Evolutionary conservation across 2,113 vertebrate genomes (phyloP), one percentile per base, ranked within the genome.

Genomic region (Sapayoa aenigma): DNA sequence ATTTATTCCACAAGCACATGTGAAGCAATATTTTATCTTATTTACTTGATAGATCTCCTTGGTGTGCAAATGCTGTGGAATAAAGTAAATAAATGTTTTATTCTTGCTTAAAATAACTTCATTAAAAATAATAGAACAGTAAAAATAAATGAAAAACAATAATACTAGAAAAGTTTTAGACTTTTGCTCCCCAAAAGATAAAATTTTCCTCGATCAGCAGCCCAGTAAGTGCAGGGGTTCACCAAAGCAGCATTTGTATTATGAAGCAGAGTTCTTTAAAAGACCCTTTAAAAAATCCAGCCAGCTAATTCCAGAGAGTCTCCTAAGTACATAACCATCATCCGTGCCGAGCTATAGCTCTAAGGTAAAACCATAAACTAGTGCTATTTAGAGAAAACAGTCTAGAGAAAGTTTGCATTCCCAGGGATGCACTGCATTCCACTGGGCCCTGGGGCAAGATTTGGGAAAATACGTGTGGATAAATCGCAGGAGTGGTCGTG

Each of bases 391-490:
- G 33, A 66, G 35, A 68, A 65, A 76, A 28, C 2, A 12, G 27
- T 14, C 35, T 52, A 76, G 58, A 52, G 80, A 50, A 4, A 9
- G 28, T 37, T 92, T 78, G 27, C 69, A 44, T 44, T 75, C 37
- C 12, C 14, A 73, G 56, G 9, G 15, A 30, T 33, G 42, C 33
- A 27, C 42, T 46, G 76, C 63, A 56, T 60, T 65, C 44, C 50
- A 6, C 33, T 11, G 25, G 13, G 53, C 12, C 12, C 33, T 16
- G 27, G 20, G 47, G 31, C 19, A 52, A 14, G 12, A 13, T 1
- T 1, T 76, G 63, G 28, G 21, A 52, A 20, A 10, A 17, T 7
- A 14, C 0, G 5, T 0, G 1, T 7, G 65, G 56, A 27, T 30
- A 4, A 7, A 6, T 9, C 33, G 9, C 47, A 35, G 1, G 47